Conservation (phyloP, 1,140 invertebrate genomes). For the Halictus rubicundus region DNA sequence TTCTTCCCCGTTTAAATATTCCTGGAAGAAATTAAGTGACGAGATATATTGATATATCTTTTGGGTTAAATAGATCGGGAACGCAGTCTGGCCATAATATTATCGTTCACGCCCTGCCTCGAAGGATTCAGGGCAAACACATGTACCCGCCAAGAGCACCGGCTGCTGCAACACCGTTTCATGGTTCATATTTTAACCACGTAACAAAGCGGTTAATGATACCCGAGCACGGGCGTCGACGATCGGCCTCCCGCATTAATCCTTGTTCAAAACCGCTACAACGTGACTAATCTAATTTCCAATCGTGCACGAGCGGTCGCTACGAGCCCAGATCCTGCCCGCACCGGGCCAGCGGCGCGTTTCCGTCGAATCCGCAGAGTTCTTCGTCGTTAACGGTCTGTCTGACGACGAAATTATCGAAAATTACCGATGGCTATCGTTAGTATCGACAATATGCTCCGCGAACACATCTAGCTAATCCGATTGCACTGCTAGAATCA, state of each 20-base stretch:
- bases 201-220: slow-evolving; percentile 27
- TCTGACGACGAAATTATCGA: slow-evolving; percentile 66
- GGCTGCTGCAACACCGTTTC: neutral
- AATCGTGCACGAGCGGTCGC: slow-evolving; percentile 57
- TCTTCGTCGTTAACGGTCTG: slow-evolving; percentile 55
- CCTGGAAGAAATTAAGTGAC: too few relatives aligned
- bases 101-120: neutral
- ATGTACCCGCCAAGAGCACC: neutral
- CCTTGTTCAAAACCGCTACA: slow-evolving; percentile 69
- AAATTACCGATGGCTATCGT: slow-evolving; percentile 58
- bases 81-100: too few relatives aligned
- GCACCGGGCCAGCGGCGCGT: slow-evolving; percentile 10
- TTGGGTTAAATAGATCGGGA: neutral
- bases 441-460: neutral
- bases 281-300: slow-evolving; percentile 75
- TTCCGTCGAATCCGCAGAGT: slow-evolving; percentile 69
- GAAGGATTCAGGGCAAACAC: neutral
- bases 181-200: slow-evolving; percentile 3
- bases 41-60: neutral
- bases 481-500: too few relatives aligned
- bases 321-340: slow-evolving; percentile 27
- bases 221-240: slow-evolving; percentile 20
- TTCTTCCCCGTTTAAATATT: too few relatives aligned
- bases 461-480: too few relatives aligned
- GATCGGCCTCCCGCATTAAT: slow-evolving; percentile 45